Conservation (phyloP, 2,888 invertebrate genomes). For the Torymus texanus region DNA sequence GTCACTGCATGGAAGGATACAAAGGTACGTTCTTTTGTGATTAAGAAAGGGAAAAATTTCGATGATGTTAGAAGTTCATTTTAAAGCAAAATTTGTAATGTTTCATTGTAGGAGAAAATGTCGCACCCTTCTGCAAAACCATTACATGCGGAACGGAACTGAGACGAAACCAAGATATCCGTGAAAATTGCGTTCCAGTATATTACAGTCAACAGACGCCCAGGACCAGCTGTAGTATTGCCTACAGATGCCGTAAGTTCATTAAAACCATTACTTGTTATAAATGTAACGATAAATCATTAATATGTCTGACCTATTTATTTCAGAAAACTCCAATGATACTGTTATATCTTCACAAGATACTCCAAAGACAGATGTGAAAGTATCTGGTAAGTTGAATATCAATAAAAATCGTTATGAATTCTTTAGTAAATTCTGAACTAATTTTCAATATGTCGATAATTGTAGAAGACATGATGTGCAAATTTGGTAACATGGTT, state of each 20-base stretch:
- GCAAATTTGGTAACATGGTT: conserved; percentile 63
- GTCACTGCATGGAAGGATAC: conserved; percentile 62
- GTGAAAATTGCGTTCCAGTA: conserved; percentile 62
- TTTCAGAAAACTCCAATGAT: conserved; percentile 62
- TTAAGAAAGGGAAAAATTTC: no score
- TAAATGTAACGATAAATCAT: no score
- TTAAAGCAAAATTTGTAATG: conserved; percentile 5
- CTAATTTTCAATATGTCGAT: background rate
- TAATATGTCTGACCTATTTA: background rate
- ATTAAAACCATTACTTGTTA: background rate
- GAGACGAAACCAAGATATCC: conserved; percentile 39
- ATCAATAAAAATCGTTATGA: background rate
- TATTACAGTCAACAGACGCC: background rate
- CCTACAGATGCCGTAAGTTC: conserved; percentile 33
- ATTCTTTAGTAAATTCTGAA: background rate
- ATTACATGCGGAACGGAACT: conserved; percentile 60
- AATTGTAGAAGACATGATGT: conserved; percentile 49
- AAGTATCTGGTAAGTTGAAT: conserved; percentile 7
- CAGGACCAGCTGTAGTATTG: background rate
- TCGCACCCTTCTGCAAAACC: conserved; percentile 64
- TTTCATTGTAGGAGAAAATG: conserved; percentile 59
- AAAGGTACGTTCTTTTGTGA: conserved; percentile 51
- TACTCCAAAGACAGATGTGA: background rate
- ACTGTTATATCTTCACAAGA: conserved; percentile 29
- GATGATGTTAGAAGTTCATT: background rate